A percentile compares a stretch with the other conserved stretches of the same genome.
Evolutionary conservation across 2,888 invertebrate species (phyloP).

Genomic region (Lepidocyrtinus sp.): DNA sequence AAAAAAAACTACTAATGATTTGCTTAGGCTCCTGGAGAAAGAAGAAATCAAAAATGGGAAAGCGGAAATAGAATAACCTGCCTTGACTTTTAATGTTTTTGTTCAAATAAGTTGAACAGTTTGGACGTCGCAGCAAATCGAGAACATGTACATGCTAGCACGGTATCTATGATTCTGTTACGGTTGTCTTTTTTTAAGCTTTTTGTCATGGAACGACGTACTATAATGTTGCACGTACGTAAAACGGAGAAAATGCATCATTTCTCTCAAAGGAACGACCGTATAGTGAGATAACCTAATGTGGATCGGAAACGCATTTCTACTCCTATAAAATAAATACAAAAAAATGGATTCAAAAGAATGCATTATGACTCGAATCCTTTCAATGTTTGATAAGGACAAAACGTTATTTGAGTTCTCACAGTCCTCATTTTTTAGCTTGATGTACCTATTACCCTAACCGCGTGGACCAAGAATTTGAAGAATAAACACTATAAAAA

Average conservation of each 20-base stretch:
- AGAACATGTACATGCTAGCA: background rate
- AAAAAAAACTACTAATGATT: background rate
- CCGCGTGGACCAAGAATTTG: no score
- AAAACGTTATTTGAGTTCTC: background rate
- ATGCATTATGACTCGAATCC: conserved; percentile 30
- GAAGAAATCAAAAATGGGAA: background rate
- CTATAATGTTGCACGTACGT: conserved; percentile 27
- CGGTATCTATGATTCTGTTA: no score
- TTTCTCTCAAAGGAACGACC: conserved; percentile 17
- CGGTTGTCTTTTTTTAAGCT: no score
- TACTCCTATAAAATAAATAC: conserved; percentile 26
- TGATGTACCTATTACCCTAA: no score
- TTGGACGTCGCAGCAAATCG: no score
- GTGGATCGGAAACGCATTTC: conserved; percentile 60
- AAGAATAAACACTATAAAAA: conserved; percentile 27
- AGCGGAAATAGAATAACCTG: background rate
- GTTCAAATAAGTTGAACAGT: no score
- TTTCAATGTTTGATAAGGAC: conserved; percentile 12
- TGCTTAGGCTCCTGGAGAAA: background rate
- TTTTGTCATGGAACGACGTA: background rate
- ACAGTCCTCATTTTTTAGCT: no score
- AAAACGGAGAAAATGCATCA: conserved; percentile 36
- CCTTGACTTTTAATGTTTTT: background rate
- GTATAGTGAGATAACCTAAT: conserved; percentile 37
- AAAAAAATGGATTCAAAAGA: conserved; percentile 41